Evolutionary conservation across 2,797 vertebrate genomes (phyloP).

Genomic region (Fringilla coelebs): DNA sequence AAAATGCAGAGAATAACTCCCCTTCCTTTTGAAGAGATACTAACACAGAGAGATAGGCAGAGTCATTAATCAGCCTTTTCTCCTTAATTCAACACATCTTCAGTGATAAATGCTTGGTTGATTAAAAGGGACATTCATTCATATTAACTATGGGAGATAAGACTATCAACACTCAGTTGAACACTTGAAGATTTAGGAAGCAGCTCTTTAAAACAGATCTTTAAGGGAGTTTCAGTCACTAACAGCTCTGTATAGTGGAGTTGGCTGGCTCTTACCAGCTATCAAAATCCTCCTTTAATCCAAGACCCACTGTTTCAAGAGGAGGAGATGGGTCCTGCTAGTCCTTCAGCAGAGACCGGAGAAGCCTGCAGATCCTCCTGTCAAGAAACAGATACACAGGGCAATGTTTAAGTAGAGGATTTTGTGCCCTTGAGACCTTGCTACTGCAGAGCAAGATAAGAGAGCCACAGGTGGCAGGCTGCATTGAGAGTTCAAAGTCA

Average conservation of each 20-base stretch:
- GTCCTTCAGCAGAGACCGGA: not conserved
- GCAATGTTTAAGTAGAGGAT: not conserved
- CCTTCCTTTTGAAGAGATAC: not conserved
- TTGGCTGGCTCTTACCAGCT: not conserved
- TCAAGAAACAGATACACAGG: not conserved
- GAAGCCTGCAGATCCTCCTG: not conserved
- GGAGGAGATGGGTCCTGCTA: not conserved
- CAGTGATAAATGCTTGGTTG: not conserved
- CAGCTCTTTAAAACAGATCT: not conserved
- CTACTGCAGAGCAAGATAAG: not conserved
- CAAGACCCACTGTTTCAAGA: not conserved
- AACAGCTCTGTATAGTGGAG: not conserved
- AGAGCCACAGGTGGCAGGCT: not conserved
- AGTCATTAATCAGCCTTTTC: conserved; percentile 14
- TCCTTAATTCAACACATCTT: not conserved
- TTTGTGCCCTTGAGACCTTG: not conserved
- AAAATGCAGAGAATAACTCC: not conserved
- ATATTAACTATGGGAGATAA: conserved; percentile 20
- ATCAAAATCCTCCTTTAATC: not conserved
- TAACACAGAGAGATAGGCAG: not conserved
- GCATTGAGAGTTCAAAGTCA: not conserved
- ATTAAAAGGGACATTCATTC: conserved; percentile 21
- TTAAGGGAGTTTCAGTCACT: not conserved
- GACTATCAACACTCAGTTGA: not conserved
- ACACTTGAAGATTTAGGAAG: not conserved